phyloP scores from a whole-genome alignment of 2,888 invertebrate genomes.

The Tholera decimalis region DNA sequence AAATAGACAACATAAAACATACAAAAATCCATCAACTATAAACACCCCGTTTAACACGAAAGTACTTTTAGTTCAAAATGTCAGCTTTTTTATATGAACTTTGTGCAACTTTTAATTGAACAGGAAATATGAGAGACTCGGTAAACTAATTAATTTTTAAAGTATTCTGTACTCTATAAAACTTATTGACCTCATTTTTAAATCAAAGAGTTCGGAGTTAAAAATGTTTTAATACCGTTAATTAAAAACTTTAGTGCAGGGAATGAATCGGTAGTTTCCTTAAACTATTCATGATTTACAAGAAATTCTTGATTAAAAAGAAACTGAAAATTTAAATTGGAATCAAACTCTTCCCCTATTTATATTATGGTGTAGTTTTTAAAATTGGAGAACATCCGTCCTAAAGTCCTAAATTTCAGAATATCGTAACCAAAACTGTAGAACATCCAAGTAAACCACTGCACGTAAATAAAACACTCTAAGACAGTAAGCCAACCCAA shows the following conservation, averaged over 20 bases:
- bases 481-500: conserved; percentile 68
- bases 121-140: conserved; percentile 50
- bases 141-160: conserved; percentile 55
- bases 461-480: conserved; percentile 57
- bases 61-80: conserved; percentile 43
- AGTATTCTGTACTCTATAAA: conserved; percentile 43
- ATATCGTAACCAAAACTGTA: conserved; percentile 9
- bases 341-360: not conserved
- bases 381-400: not conserved
- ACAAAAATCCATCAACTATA: conserved; percentile 28
- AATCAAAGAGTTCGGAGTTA: conserved; percentile 45
- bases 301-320: conserved; percentile 33
- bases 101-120: conserved; percentile 58
- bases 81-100: conserved; percentile 38
- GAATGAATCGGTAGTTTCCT: conserved; percentile 43
- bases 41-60: conserved; percentile 28
- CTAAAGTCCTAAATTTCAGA: not conserved
- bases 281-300: conserved; percentile 41
- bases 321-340: conserved; percentile 15
- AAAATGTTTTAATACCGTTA: conserved; percentile 47
- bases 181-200: conserved; percentile 59
- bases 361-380: not conserved
- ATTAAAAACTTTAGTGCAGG: conserved; percentile 47
- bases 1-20: conserved; percentile 42
- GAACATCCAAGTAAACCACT: conserved; percentile 44